Conservation (phyloP, 2,113 vertebrate genomes). For the Aramus guarauna region DNA sequence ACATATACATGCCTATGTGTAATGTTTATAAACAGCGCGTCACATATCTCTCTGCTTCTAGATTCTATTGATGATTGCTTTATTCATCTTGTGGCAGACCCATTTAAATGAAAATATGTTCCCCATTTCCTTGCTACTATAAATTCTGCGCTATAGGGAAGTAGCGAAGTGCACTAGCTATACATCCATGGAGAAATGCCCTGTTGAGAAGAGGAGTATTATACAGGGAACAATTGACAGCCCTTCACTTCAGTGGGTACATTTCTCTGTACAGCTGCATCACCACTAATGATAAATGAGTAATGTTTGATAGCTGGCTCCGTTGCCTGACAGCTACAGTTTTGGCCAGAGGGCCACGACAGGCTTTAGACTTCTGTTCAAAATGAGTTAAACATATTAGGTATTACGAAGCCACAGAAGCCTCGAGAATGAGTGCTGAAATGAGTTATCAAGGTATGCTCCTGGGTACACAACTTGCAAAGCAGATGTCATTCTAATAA, state of each 20-base stretch:
- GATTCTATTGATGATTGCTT: slow-evolving; percentile 61
- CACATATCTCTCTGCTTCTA: background rate
- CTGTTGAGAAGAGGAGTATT: slow-evolving; percentile 74
- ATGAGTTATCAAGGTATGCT: slow-evolving; percentile 87
- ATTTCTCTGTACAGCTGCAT: slow-evolving; percentile 81
- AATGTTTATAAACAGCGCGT: background rate
- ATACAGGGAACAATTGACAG: slow-evolving; percentile 76
- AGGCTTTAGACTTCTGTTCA: slow-evolving; percentile 85
- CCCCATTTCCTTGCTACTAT: slow-evolving; percentile 57
- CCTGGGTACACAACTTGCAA: slow-evolving; percentile 86
- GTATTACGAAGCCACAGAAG: slow-evolving; percentile 81
- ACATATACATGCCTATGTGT: background rate
- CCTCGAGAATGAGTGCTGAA: slow-evolving; percentile 81
- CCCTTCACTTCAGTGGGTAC: slow-evolving; percentile 75
- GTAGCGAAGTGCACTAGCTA: slow-evolving; percentile 49
- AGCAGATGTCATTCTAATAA: slow-evolving; percentile 98
- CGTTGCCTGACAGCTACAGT: slow-evolving; percentile 84
- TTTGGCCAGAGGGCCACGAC: slow-evolving; percentile 88
- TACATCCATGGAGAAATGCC: slow-evolving; percentile 72
- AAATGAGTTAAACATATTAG: slow-evolving; percentile 88
- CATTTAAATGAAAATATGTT: slow-evolving; percentile 70
- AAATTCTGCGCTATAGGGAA: slow-evolving; percentile 68
- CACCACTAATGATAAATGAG: slow-evolving; percentile 84
- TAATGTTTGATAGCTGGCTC: slow-evolving; percentile 84
- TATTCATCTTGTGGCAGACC: slow-evolving; percentile 58